phyloP scores from a whole-genome alignment of 1,140 invertebrate genomes.

The Caerostris extrusa region DNA sequence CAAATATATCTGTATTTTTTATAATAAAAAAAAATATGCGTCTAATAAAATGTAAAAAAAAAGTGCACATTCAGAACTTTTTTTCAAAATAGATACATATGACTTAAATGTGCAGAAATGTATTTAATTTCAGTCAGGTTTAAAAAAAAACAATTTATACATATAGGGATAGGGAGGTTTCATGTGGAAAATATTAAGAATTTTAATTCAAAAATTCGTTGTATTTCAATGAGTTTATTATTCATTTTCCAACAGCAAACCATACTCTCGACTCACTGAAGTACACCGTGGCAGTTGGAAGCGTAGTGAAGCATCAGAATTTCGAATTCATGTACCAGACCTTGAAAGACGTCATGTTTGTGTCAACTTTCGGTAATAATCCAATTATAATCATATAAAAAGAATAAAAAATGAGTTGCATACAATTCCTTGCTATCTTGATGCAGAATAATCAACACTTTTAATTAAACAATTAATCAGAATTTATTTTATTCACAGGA shows the following conservation, averaged over 20 bases:
- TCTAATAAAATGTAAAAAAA: too few relatives aligned
- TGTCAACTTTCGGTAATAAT: conserved; percentile 83
- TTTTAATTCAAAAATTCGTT: too few relatives aligned
- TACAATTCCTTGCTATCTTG: not conserved
- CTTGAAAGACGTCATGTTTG: conserved; percentile 84
- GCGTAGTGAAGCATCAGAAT: conserved; percentile 83
- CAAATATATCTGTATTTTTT: too few relatives aligned
- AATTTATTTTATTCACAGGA: not conserved
- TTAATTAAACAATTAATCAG: not conserved
- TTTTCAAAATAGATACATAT: too few relatives aligned
- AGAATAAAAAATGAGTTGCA: not conserved
- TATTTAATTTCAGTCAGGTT: too few relatives aligned
- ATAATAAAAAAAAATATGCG: too few relatives aligned
- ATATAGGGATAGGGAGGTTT: too few relatives aligned
- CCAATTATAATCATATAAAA: not conserved
- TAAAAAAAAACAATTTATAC: too few relatives aligned
- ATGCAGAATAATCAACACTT: not conserved
- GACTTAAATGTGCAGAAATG: too few relatives aligned
- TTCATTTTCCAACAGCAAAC: conserved; percentile 52
- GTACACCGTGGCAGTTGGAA: conserved; percentile 85
- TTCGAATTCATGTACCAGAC: conserved; percentile 85
- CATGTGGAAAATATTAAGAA: too few relatives aligned
- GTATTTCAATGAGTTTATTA: not conserved
- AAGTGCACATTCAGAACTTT: too few relatives aligned
- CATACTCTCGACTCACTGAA: conserved; percentile 83